Evolutionary conservation across 2,888 invertebrate genomes (phyloP).

Genomic region (Eueremaeus valkanovi): DNA sequence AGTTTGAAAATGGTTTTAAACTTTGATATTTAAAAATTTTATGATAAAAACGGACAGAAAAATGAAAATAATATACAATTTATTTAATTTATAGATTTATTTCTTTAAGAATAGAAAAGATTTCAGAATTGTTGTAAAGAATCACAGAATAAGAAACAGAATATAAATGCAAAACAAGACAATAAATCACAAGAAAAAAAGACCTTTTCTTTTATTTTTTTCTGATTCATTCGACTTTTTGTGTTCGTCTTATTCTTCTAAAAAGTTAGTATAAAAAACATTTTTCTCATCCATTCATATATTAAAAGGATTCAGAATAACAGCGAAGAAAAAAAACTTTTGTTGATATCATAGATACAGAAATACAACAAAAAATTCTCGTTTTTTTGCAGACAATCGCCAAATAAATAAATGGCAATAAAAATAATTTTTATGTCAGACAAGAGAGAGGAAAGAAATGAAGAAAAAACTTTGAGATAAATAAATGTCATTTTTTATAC

Average conservation of each 20-base stretch:
- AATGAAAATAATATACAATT: no score
- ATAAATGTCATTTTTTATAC: no score
- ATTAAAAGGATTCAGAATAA: not conserved
- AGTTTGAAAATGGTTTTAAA: no score
- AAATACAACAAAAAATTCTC: not conserved
- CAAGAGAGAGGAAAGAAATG: no score
- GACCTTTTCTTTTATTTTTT: not conserved
- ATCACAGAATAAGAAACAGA: not conserved
- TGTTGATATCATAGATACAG: not conserved
- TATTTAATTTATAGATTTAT: not conserved
- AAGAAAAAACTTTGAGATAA: not conserved
- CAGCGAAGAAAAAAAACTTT: no score
- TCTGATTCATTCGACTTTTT: not conserved
- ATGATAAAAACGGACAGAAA: no score
- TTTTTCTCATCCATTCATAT: not conserved
- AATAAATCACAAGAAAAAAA: not conserved
- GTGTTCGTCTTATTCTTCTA: not conserved
- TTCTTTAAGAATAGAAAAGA: not conserved
- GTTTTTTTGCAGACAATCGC: not conserved
- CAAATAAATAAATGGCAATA: not conserved
- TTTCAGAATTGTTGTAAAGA: not conserved
- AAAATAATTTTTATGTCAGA: not conserved
- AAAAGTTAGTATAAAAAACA: not conserved
- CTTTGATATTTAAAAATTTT: no score
- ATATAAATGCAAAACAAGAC: not conserved